Conservation (phyloP, 2,888 invertebrate genomes). For the Oligia fasciuncula region DNA sequence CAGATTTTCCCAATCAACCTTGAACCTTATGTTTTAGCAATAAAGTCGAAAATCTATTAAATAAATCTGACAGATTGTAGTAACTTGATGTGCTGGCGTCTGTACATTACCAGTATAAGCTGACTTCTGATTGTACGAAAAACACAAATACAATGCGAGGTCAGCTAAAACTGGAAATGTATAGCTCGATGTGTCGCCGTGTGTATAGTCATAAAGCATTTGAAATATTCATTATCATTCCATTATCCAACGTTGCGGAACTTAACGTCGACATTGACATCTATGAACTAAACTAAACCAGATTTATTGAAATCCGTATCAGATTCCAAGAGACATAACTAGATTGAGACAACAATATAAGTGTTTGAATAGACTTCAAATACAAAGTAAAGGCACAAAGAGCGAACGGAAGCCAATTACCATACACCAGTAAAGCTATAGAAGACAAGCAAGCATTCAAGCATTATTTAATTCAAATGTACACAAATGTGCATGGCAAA, state of each 20-base stretch:
- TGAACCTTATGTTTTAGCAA: no score
- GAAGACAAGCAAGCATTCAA: not conserved
- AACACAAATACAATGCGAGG: no score
- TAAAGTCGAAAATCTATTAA: no score
- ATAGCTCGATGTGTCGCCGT: no score
- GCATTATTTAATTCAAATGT: constrained; percentile 40
- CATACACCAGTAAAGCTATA: constrained; percentile 31
- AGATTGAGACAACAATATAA: constrained; percentile 43
- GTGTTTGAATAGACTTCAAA: constrained; percentile 31
- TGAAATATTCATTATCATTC: constrained; percentile 11
- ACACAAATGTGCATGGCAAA: constrained; percentile 19
- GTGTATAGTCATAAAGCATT: not conserved
- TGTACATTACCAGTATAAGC: no score
- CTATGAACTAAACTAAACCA: not conserved
- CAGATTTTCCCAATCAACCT: no score
- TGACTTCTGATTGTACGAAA: no score
- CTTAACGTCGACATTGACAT: constrained; percentile 1
- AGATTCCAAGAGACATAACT: constrained; percentile 20
- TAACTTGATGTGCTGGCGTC: no score
- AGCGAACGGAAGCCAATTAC: constrained; percentile 45
- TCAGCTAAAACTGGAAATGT: no score
- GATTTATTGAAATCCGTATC: constrained; percentile 25
- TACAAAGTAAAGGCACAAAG: constrained; percentile 30
- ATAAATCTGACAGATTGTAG: no score
- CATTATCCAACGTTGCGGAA: not conserved